These are phyloP conservation scores for Eidolon helvum DNA, from an alignment of 2,113 vertebrate genomes.

Conservation along the genomic window DNA sequence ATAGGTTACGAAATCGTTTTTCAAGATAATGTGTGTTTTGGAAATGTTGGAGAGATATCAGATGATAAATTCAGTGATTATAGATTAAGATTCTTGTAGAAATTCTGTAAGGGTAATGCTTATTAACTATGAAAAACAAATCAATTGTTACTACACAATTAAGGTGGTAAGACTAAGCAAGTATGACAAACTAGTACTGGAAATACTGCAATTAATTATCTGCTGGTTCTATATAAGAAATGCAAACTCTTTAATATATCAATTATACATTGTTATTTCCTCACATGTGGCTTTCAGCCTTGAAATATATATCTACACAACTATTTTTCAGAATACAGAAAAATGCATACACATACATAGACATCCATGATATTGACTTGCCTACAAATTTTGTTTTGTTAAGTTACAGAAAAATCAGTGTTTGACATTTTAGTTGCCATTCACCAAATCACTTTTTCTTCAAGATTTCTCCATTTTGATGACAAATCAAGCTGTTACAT, in stretches of 20 bases:
- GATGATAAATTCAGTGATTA: neutral
- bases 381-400: neutral
- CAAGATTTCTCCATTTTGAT: neutral
- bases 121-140: neutral
- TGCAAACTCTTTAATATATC: neutral
- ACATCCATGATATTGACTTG: neutral
- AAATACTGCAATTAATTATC: neutral
- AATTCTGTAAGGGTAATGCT: neutral
- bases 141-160: neutral
- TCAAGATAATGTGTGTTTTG: neutral
- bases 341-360: neutral
- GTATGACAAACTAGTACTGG: neutral
- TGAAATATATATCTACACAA: neutral
- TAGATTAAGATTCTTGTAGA: neutral
- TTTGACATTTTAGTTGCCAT: neutral
- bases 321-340: neutral
- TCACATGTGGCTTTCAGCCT: neutral
- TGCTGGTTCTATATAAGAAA: neutral
- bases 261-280: neutral
- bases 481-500: neutral
- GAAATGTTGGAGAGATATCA: neutral
- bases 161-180: neutral
- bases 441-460: constrained; percentile 17
- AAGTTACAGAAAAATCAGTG: neutral
- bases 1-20: neutral